These are phyloP conservation scores for Psittacula derbiana DNA, from an alignment of 2,797 vertebrate species.

Conservation along the genomic window DNA sequence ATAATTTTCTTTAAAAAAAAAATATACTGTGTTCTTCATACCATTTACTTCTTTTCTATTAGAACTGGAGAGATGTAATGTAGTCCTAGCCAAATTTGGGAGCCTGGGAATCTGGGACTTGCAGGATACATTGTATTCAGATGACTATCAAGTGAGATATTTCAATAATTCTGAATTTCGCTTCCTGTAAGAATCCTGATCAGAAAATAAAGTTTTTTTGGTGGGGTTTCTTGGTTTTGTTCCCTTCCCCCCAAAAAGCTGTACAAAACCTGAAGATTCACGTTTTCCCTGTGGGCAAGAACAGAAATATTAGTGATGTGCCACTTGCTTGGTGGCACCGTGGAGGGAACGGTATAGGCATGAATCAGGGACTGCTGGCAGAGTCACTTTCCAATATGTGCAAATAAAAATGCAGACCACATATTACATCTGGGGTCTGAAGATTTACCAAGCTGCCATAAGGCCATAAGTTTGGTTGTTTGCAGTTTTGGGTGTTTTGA, in stretches of 20 bases:
- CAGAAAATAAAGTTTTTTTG: background rate
- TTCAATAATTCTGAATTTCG: background rate
- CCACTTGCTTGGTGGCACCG: slow-evolving; percentile 53
- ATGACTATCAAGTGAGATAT: background rate
- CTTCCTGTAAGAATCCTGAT: background rate
- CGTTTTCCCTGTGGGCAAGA: background rate
- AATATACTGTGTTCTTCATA: background rate
- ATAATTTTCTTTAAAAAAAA: background rate
- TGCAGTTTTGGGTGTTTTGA: slow-evolving; percentile 32
- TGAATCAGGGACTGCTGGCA: slow-evolving; percentile 61
- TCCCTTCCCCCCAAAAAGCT: background rate
- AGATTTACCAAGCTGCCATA: slow-evolving; percentile 56
- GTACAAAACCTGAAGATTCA: background rate
- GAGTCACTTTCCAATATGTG: slow-evolving; percentile 51
- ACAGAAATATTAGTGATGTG: slow-evolving; percentile 51
- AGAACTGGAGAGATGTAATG: background rate
- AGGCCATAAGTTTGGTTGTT: slow-evolving; percentile 64
- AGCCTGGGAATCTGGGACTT: background rate
- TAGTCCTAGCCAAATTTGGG: background rate
- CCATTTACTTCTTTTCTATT: background rate
- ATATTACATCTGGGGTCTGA: slow-evolving; percentile 54
- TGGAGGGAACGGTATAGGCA: slow-evolving; percentile 18
- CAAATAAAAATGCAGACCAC: slow-evolving; percentile 61
- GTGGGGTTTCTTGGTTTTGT: background rate
- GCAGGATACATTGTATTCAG: background rate